These are phyloP conservation scores for Okapia johnstoni DNA, from an alignment of 2,113 vertebrate species.

Conservation along the genomic window DNA sequence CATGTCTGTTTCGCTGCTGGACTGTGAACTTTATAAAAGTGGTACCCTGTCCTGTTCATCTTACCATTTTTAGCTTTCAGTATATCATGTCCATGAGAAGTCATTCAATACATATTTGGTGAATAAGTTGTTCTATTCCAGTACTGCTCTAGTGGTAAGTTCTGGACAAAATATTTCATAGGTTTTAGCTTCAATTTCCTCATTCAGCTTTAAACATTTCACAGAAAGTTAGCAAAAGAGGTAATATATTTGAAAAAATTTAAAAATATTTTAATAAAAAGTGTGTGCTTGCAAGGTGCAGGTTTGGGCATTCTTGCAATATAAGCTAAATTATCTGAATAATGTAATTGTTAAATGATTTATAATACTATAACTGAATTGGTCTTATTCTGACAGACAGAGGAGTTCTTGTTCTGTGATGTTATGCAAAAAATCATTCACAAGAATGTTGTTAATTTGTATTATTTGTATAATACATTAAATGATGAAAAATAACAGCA, in stretches of 20 bases:
- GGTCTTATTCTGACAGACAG: conserved; percentile 72
- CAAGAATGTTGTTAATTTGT: conserved; percentile 76
- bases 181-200: conserved; percentile 11
- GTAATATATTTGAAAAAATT: neutral
- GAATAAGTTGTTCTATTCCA: neutral
- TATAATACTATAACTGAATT: conserved; percentile 56
- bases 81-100: neutral
- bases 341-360: conserved; percentile 64
- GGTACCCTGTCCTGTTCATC: neutral
- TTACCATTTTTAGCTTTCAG: neutral
- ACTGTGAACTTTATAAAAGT: neutral
- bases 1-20: neutral
- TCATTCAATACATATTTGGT: neutral
- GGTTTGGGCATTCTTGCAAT: neutral
- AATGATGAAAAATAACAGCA: conserved; percentile 48
- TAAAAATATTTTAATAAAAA: neutral
- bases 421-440: conserved; percentile 71
- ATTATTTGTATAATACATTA: conserved; percentile 77
- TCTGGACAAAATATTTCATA: neutral
- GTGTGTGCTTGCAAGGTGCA: neutral
- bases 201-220: neutral
- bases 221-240: neutral
- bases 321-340: conserved; percentile 31
- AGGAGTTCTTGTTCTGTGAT: conserved; percentile 52
- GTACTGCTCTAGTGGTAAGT: neutral